Evolutionary conservation across 2,113 vertebrate genomes (phyloP).

Genomic region (Oryzias melastigma): DNA sequence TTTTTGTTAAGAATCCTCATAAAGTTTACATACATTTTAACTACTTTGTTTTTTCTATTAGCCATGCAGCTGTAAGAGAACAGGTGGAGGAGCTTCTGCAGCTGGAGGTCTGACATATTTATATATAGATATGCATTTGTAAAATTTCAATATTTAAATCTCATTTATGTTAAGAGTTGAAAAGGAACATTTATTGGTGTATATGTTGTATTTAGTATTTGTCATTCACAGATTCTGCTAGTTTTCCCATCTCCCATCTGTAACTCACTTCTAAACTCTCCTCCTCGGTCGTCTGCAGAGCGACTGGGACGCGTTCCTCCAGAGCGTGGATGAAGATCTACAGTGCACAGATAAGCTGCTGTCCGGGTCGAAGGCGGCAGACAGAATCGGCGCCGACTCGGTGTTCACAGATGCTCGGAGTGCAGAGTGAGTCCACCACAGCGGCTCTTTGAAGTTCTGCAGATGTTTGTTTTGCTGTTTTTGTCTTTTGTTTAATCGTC

Average conservation of each 20-base stretch:
- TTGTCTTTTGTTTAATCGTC: too few relatives aligned
- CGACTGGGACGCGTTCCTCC: slow-evolving; percentile 75
- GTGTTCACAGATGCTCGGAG: slow-evolving; percentile 53
- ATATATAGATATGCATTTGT: neutral
- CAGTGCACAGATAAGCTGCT: slow-evolving; percentile 46
- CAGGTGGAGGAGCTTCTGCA: slow-evolving; percentile 61
- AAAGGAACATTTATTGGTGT: too few relatives aligned
- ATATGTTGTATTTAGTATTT: too few relatives aligned
- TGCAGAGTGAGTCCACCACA: slow-evolving; percentile 51
- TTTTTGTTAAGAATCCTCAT: neutral
- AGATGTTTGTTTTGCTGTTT: too few relatives aligned
- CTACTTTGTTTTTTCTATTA: slow-evolving; percentile 24
- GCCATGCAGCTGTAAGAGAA: slow-evolving; percentile 52
- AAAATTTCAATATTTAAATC: neutral
- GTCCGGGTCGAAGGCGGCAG: slow-evolving; percentile 1
- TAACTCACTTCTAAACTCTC: neutral
- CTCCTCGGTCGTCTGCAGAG: slow-evolving; percentile 31
- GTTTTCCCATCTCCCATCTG: neutral
- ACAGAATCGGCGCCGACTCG: slow-evolving; percentile 52
- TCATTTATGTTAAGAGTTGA: neutral
- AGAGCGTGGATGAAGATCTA: slow-evolving; percentile 57
- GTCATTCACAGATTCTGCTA: too few relatives aligned
- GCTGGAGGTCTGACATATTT: slow-evolving; percentile 62
- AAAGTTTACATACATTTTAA: neutral
- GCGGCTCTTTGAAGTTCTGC: neutral